Percentiles rank a stretch among this genome's conserved stretches.
Evolutionary conservation across 1,140 invertebrate species (phyloP).

Genomic region (Eubasilissa regina): DNA sequence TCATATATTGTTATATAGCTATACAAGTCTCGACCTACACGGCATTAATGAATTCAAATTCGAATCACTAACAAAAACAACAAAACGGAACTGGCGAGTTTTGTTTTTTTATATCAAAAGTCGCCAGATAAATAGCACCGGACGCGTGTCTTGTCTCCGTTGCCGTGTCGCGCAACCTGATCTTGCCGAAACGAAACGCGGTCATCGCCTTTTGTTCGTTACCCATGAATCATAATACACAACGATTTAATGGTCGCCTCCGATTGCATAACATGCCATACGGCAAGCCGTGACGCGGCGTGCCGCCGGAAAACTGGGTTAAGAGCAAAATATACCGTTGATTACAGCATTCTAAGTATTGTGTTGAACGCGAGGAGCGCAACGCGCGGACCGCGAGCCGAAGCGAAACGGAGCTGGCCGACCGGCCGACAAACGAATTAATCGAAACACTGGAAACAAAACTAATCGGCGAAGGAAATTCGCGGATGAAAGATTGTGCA

Average conservation of each 20-base stretch:
- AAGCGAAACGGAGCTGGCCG: not conserved
- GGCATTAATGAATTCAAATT: no score
- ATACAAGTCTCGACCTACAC: no score
- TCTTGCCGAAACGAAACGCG: slow-evolving; percentile 25
- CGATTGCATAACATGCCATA: slow-evolving; percentile 52
- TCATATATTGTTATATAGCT: no score
- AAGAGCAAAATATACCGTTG: slow-evolving; percentile 59
- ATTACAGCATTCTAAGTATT: slow-evolving; percentile 56
- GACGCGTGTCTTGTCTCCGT: no score
- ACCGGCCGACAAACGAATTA: no score
- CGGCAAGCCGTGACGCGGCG: slow-evolving; percentile 48
- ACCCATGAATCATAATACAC: slow-evolving; percentile 27
- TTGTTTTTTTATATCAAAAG: no score
- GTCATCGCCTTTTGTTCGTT: slow-evolving; percentile 35
- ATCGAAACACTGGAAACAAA: no score
- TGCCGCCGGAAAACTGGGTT: slow-evolving; percentile 52
- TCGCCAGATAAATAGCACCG: no score
- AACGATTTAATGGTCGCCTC: slow-evolving; percentile 21
- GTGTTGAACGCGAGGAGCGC: slow-evolving; percentile 28
- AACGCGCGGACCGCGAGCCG: slow-evolving; percentile 6
- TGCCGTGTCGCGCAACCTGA: slow-evolving; percentile 12
- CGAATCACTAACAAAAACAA: no score
- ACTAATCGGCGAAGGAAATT: no score
- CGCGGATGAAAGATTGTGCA: no score
- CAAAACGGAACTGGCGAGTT: no score